Percentiles rank a stretch among this genome's conserved stretches.
These are phyloP conservation scores for Atractosteus spatula DNA, from an alignment of 2,113 vertebrate species.

Conservation along the genomic window DNA sequence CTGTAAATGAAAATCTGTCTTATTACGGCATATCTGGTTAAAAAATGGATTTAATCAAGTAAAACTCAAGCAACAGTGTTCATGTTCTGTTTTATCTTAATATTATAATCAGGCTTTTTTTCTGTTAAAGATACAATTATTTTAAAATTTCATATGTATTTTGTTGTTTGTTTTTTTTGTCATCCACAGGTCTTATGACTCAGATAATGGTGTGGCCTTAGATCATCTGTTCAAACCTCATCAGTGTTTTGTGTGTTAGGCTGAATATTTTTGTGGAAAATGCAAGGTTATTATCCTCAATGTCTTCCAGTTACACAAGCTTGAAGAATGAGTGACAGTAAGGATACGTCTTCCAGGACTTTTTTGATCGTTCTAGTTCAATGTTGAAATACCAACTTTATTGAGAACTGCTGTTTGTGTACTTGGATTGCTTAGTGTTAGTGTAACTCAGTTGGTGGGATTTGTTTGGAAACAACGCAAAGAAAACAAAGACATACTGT, in stretches of 20 bases:
- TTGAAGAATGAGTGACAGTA: slow-evolving; percentile 39
- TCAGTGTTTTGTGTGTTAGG: not conserved
- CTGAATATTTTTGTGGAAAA: not conserved
- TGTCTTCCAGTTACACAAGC: not conserved
- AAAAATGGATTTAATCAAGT: no score
- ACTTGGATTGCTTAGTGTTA: no score
- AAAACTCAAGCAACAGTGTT: no score
- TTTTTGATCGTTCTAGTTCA: slow-evolving; percentile 23
- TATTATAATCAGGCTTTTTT: no score
- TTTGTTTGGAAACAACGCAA: no score
- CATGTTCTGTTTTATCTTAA: no score
- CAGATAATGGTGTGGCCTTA: slow-evolving; percentile 67
- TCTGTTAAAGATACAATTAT: no score
- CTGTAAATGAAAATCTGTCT: no score
- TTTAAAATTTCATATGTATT: no score
- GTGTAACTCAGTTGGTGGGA: no score
- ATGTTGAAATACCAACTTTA: slow-evolving; percentile 1
- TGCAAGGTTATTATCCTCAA: not conserved
- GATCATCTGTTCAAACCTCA: slow-evolving; percentile 50
- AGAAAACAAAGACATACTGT: no score
- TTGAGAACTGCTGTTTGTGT: not conserved
- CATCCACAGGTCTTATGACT: slow-evolving; percentile 55
- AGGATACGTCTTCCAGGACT: slow-evolving; percentile 58
- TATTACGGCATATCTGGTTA: no score
- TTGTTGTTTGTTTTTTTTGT: slow-evolving; percentile 18